phyloP scores from a whole-genome alignment of 2,113 vertebrate genomes.

The Xenus cinereus region DNA sequence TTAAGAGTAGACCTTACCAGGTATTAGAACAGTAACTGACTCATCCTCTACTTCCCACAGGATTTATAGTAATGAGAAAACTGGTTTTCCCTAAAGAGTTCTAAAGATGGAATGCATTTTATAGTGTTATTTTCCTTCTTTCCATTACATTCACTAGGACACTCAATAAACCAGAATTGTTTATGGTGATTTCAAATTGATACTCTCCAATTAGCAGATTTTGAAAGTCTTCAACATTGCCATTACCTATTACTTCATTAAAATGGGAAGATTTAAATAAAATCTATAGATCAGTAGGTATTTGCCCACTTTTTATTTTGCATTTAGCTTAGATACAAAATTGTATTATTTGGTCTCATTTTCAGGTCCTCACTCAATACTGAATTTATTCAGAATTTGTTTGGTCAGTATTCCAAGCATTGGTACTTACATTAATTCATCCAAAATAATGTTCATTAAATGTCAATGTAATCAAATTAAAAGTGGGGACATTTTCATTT shows the following conservation, averaged over 20 bases:
- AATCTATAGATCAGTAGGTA: background rate
- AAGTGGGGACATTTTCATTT: background rate
- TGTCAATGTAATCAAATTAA: background rate
- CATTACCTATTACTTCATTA: background rate
- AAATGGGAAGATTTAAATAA: background rate
- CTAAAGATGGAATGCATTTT: background rate
- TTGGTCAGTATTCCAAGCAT: background rate
- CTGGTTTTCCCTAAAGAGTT: background rate
- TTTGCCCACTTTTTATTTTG: background rate
- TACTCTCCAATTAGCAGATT: background rate
- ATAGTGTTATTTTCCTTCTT: background rate
- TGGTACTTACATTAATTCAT: background rate
- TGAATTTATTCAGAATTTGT: background rate
- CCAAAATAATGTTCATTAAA: background rate
- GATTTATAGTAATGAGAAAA: background rate
- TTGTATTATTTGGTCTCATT: background rate
- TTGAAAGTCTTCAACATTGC: background rate
- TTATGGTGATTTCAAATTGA: background rate
- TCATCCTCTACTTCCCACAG: background rate
- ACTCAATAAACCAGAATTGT: background rate
- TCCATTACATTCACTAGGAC: background rate
- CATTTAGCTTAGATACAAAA: background rate
- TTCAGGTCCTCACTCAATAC: background rate
- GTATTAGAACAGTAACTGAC: background rate
- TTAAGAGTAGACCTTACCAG: background rate